Base-by-base conservation (phyloP, 2,888 invertebrate genomes). In the Harpalus rubripes region DNA sequence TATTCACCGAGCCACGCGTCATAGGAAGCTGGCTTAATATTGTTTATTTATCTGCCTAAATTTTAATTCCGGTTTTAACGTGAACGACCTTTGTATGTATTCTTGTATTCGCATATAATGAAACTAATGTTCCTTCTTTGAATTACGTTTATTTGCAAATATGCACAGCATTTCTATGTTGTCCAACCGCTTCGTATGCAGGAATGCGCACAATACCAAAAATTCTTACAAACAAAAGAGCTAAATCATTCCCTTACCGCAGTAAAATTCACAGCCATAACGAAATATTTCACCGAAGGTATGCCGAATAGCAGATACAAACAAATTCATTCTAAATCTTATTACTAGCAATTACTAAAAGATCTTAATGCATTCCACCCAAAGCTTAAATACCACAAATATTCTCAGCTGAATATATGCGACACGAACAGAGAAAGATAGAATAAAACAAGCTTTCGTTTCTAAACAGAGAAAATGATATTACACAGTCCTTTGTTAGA, bases 181-280 rank as follows among this genome's bases (percentile, higher is more conserved):
- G 6, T 6, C 32, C 5, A 32, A 32, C 32, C 32, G 1, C 32
- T 32, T 32, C 32, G 32, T 32, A 32, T 32, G 32, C 32, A 4
- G 32, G 32, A 32, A 52, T 52, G 44, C 44, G 32, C 32, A 52
- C 44, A 44, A 44, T 52, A 52, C 44, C 44, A 52, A 52, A 52
- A 52, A 52, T 52, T 52, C 44, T 52, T 52, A 52, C 44, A 52
- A 52, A 52, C 44, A 52, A 52, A 52, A 52, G 44, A 52, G 7
- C 44, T 52, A 52, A 52, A 52, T 52, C 44, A 52, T 52, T 52
- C 44, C 44, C 12, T 52, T 52, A 2, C 44, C 44, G 44, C 44
- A 32, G 32, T 32, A 32, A 32, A 32, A 32, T 32, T 5, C 32
- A 32, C 4, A 52, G 12, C 10, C 12, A 52, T 52, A 44, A 52